Percentiles rank a stretch among this genome's conserved stretches.
These are phyloP conservation scores for Plagodis pulveraria DNA, from an alignment of 2,888 invertebrate species.

Conservation along the genomic window DNA sequence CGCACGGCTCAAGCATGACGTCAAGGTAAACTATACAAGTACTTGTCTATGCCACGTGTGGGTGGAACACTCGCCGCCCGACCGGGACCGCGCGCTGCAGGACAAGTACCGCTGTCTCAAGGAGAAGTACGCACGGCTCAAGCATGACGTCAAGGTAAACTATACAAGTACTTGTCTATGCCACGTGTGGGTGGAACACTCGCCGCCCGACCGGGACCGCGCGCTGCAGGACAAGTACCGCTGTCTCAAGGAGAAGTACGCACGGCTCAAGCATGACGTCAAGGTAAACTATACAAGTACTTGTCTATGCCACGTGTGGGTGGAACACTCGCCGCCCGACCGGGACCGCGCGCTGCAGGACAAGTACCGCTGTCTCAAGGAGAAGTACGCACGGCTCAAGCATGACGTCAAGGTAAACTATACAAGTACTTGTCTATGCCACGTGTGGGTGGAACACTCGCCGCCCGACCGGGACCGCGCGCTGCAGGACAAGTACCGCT, in stretches of 20 bases:
- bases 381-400: conserved; percentile 92
- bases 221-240: conserved; percentile 91
- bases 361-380: conserved; percentile 92
- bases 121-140: conserved; percentile 92
- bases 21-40: conserved; percentile 77
- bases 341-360: conserved; percentile 89
- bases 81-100: conserved; percentile 88
- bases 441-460: conserved; percentile 37
- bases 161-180: background rate
- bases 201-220: conserved; percentile 87
- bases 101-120: conserved; percentile 93
- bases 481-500: conserved; percentile 91
- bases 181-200: no score
- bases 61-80: conserved; percentile 87
- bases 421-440: background rate
- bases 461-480: conserved; percentile 88
- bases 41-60: conserved; percentile 83
- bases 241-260: conserved; percentile 92
- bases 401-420: conserved; percentile 88
- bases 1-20: conserved; percentile 91
- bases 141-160: conserved; percentile 89
- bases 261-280: conserved; percentile 91
- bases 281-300: conserved; percentile 69
- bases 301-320: conserved; percentile 85
- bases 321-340: conserved; percentile 87